Evolutionary conservation across 2,113 vertebrate genomes (phyloP).

Genomic region (Poecile atricapillus): DNA sequence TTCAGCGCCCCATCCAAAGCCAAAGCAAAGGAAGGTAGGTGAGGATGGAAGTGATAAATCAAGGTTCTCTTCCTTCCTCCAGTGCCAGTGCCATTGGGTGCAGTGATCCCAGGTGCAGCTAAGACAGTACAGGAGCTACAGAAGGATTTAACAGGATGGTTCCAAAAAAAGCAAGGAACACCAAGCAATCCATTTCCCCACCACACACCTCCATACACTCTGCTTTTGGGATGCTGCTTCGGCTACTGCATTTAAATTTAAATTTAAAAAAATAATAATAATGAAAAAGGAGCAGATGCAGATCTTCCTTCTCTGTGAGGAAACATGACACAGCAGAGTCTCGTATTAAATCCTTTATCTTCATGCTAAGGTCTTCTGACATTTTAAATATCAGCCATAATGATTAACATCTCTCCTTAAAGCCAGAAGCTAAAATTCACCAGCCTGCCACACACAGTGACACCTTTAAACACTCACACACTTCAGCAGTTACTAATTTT

Average conservation of each 20-base stretch:
- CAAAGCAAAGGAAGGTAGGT: neutral
- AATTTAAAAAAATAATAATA: neutral
- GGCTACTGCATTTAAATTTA: neutral
- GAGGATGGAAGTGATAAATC: neutral
- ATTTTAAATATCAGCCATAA: slow-evolving; percentile 68
- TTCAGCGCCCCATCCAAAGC: neutral
- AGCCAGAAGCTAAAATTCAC: slow-evolving; percentile 65
- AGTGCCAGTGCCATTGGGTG: neutral
- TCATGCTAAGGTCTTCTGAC: slow-evolving; percentile 56
- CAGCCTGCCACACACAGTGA: slow-evolving; percentile 40
- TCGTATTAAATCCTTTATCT: slow-evolving; percentile 49
- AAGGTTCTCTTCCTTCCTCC: neutral
- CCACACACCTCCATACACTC: neutral
- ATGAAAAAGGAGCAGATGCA: neutral
- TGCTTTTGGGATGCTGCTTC: neutral
- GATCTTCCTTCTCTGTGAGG: neutral
- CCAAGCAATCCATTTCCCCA: neutral
- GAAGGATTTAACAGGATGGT: neutral
- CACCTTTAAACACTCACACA: slow-evolving; percentile 69
- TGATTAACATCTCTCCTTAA: slow-evolving; percentile 70
- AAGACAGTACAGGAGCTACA: neutral
- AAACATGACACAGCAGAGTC: slow-evolving; percentile 29
- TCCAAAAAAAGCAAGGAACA: neutral
- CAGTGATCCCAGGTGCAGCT: neutral
- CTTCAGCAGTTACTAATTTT: slow-evolving; percentile 73